Evolutionary conservation across 2,888 invertebrate genomes (phyloP).

Genomic region (Drosophila buzzatii): DNA sequence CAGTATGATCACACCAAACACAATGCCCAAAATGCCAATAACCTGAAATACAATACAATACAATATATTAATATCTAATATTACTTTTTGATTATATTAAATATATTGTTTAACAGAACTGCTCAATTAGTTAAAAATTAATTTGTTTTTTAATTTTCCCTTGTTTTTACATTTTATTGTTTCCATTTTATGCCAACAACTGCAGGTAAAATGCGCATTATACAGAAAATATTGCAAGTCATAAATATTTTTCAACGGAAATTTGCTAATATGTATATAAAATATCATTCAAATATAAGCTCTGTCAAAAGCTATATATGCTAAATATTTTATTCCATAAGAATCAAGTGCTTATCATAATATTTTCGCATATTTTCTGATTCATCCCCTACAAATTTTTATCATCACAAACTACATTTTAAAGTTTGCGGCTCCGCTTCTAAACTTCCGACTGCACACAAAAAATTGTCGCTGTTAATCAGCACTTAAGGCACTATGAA

Average conservation of each 20-base stretch:
- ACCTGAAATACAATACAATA: slow-evolving; percentile 87
- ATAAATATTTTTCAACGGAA: neutral
- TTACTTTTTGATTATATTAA: too few relatives aligned
- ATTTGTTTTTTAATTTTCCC: neutral
- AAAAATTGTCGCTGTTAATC: neutral
- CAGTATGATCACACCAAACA: slow-evolving; percentile 89
- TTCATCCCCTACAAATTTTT: neutral
- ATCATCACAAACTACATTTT: neutral
- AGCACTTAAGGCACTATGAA: neutral
- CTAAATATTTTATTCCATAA: too few relatives aligned
- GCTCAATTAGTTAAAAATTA: too few relatives aligned
- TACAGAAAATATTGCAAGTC: neutral
- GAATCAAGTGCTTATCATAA: neutral
- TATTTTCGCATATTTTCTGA: neutral
- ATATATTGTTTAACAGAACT: neutral
- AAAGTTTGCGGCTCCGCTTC: neutral
- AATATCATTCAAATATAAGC: too few relatives aligned
- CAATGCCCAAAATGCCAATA: slow-evolving; percentile 89
- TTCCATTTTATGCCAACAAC: neutral
- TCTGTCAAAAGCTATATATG: too few relatives aligned
- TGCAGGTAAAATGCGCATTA: neutral
- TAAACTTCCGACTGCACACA: neutral
- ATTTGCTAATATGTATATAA: neutral
- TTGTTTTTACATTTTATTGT: neutral
- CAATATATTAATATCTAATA: neutral